Percentiles rank a stretch among this genome's conserved stretches.
phyloP scores from a whole-genome alignment of 2,888 invertebrate species.

The Elysia crispata region DNA sequence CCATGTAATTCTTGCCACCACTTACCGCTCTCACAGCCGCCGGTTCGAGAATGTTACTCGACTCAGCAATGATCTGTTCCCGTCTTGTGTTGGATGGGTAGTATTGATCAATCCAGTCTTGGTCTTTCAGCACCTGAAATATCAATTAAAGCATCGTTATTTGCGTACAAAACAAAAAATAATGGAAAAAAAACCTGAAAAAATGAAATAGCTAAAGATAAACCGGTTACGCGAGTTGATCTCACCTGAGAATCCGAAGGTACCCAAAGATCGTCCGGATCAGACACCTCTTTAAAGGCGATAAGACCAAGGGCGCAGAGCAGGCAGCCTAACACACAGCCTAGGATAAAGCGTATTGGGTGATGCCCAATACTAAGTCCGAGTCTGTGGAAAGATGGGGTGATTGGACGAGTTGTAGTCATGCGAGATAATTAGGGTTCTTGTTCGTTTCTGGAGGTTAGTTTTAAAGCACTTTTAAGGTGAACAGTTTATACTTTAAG shows the following conservation, averaged over 20 bases:
- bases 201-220: no score
- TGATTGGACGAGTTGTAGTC: no score
- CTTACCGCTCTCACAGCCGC: constrained; percentile 61
- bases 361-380: constrained; percentile 58
- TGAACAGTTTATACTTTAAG: no score
- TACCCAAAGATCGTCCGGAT: constrained; percentile 64
- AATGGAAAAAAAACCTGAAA: no score
- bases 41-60: constrained; percentile 61
- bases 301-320: constrained; percentile 58
- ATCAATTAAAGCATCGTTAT: no score
- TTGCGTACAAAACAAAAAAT: no score
- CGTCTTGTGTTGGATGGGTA: constrained; percentile 62
- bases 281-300: constrained; percentile 60
- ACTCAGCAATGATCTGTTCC: constrained; percentile 58
- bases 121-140: constrained; percentile 55
- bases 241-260: constrained; percentile 57
- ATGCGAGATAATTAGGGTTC: no score
- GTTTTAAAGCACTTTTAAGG: no score
- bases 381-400: no score
- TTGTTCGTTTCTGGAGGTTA: no score
- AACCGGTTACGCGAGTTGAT: no score
- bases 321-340: constrained; percentile 53
- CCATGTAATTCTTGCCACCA: not conserved
- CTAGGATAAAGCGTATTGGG: constrained; percentile 58
- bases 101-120: constrained; percentile 58